Conservation (phyloP, 2,888 invertebrate genomes). For the Phaedon cochleariae region DNA sequence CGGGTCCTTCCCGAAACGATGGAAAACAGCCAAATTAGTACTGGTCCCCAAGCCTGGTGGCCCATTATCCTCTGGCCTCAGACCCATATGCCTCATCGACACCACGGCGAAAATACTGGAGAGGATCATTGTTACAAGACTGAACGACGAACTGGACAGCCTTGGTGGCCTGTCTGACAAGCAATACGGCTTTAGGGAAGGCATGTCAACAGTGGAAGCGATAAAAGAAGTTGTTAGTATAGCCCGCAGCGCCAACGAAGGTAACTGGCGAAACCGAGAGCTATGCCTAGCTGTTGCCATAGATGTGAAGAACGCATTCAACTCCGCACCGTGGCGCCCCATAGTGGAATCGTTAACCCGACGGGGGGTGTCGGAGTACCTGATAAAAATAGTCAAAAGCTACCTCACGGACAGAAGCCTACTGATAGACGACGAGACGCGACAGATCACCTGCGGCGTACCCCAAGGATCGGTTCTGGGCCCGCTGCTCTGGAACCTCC, state of each 20-base stretch:
- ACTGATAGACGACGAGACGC: neutral
- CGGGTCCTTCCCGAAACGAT: neutral
- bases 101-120: constrained; percentile 13
- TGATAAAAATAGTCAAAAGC: neutral
- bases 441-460: neutral
- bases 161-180: neutral
- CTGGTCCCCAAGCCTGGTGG: constrained; percentile 14
- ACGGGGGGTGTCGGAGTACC: neutral
- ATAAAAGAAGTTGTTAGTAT: constrained; percentile 6
- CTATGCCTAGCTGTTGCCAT: no score
- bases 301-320: no score
- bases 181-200: constrained; percentile 28
- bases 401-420: neutral
- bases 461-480: neutral
- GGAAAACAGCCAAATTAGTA: constrained; percentile 4
- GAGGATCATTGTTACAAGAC: constrained; percentile 1
- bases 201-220: constrained; percentile 17
- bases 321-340: neutral
- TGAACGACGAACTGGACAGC: constrained; percentile 18
- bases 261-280: no score
- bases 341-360: neutral
- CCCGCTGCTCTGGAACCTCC: neutral
- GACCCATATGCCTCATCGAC: constrained; percentile 22
- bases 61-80: constrained; percentile 1
- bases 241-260: no score